phyloP scores from a whole-genome alignment of 2,113 vertebrate genomes.

The Raja brachyura region DNA sequence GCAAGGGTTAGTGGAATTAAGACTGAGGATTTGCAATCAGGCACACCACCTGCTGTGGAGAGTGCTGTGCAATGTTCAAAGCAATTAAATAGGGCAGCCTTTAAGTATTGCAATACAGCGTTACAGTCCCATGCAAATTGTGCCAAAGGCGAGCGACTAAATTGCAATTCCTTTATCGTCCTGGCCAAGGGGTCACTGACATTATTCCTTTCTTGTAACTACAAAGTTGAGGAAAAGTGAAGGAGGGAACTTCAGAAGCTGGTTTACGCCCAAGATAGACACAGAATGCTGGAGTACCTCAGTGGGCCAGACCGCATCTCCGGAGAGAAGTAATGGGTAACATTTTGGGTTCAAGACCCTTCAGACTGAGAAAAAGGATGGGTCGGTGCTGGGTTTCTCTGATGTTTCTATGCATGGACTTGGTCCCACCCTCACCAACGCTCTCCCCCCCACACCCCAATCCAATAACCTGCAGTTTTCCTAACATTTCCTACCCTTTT shows the following conservation, averaged over 20 bases:
- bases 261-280: too few relatives aligned
- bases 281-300: too few relatives aligned
- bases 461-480: background rate
- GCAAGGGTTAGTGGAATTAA: slow-evolving; percentile 1
- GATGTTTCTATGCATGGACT: background rate
- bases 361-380: background rate
- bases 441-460: background rate
- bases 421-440: background rate
- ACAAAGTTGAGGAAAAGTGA: background rate
- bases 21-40: background rate
- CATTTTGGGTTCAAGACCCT: too few relatives aligned
- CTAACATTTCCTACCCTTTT: background rate
- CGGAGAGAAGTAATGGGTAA: too few relatives aligned
- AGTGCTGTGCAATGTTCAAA: background rate
- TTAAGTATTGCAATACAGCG: background rate
- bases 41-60: background rate
- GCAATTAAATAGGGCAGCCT: background rate
- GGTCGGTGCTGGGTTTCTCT: background rate
- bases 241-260: too few relatives aligned
- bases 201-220: background rate
- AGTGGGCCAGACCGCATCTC: too few relatives aligned
- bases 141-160: background rate
- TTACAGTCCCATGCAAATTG: background rate
- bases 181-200: background rate
- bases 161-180: background rate